Percentiles rank a stretch among this genome's conserved stretches.
Evolutionary conservation across 2,797 vertebrate species (phyloP).

Genomic region (Masticophis lateralis): DNA sequence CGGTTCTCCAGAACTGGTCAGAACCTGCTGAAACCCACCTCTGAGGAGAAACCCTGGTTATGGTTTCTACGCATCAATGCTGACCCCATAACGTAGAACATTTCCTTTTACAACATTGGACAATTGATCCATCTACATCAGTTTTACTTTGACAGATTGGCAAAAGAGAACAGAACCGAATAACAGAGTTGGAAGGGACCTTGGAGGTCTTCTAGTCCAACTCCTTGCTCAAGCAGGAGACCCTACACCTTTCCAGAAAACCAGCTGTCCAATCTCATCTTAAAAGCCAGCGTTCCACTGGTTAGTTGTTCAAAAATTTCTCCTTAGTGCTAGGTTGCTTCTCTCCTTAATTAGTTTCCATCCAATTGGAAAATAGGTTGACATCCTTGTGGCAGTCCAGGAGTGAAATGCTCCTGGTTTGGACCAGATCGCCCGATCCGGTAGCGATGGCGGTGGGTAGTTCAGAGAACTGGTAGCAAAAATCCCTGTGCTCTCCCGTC

Average conservation of each 20-base stretch:
- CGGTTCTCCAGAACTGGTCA: no score
- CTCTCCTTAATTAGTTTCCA: not conserved
- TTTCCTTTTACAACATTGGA: not conserved
- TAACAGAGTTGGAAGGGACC: not conserved
- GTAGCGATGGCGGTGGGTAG: no score
- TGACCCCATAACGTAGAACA: not conserved
- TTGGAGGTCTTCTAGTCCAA: not conserved
- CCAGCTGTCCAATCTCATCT: not conserved
- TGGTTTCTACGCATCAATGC: not conserved
- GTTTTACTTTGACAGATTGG: not conserved
- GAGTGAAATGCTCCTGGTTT: no score
- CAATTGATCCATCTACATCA: not conserved
- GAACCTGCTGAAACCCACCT: no score
- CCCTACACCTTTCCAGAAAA: not conserved
- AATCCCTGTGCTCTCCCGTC: no score
- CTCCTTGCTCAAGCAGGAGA: not conserved
- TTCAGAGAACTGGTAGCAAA: no score
- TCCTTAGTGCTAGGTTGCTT: not conserved
- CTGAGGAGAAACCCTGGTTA: not conserved
- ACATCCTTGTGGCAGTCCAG: not conserved
- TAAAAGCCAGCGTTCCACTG: not conserved
- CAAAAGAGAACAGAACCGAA: not conserved
- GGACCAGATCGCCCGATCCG: no score
- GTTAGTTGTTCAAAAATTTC: not conserved
- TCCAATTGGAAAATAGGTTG: not conserved